A percentile compares a stretch with the other conserved stretches of the same genome.
Evolutionary conservation across 2,888 invertebrate species (phyloP).

Genomic region (Trichopoda pennipes): DNA sequence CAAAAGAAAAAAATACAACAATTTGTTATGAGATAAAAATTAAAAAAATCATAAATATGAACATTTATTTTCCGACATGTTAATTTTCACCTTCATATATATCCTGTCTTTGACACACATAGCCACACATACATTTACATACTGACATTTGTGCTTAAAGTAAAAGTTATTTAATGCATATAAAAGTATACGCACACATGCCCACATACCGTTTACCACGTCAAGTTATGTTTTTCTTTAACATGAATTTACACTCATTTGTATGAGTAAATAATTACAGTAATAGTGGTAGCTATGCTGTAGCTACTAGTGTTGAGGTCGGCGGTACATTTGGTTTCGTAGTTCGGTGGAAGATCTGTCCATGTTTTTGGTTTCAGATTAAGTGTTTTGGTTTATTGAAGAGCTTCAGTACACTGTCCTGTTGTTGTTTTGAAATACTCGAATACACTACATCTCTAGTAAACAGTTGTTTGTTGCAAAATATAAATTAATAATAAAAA

Average conservation of each 20-base stretch:
- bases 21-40: conserved; percentile 51
- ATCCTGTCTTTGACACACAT: conserved; percentile 26
- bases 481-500: conserved; percentile 21
- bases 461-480: conserved; percentile 12
- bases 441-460: not conserved
- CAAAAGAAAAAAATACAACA: conserved; percentile 19
- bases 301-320: conserved; percentile 13
- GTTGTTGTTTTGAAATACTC: not conserved
- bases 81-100: conserved; percentile 49
- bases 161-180: not conserved
- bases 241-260: not conserved
- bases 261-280: conserved; percentile 12
- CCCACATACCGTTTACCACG: not conserved
- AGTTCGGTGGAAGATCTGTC: conserved; percentile 46
- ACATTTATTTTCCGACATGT: conserved; percentile 45
- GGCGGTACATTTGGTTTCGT: conserved; percentile 44
- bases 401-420: conserved; percentile 35
- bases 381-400: conserved; percentile 53
- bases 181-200: not conserved
- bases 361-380: conserved; percentile 51
- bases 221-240: conserved; percentile 21
- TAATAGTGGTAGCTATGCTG: conserved; percentile 6
- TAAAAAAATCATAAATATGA: conserved; percentile 50
- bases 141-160: conserved; percentile 13
- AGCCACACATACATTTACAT: not conserved